Evolutionary conservation across 2,888 invertebrate genomes (phyloP), one percentile per base, ranked within the genome.

Genomic region (Auanema freiburgensis): DNA sequence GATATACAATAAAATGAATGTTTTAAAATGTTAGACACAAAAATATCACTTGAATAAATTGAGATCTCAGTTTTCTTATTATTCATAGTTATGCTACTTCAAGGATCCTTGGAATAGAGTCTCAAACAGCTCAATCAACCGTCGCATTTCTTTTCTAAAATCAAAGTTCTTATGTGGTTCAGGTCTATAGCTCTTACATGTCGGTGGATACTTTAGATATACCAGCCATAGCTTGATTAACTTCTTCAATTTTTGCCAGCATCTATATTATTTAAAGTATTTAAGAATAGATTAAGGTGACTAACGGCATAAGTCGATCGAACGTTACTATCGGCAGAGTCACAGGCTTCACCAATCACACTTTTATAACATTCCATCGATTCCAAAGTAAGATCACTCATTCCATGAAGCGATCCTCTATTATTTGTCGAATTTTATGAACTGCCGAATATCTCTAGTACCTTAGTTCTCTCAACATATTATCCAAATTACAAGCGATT

Each of bases 161-260:
- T 16, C 16, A 53, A 21, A 23, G 18, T 14, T 33, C n/a, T 43
- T 11, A 16, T n/a, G 33, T 14, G 16, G 12, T 41, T 16, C 21
- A 16, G n/a, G 23, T 41, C 42, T 24, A 12, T 16, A n/a, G 21
- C 23, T 18, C 71, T 66, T 53, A 78, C 76, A 81, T 76, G 65
- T 81, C 78, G 18, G 63, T 67, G 8, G 79, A 69, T 23, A 80
- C 53, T 54, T 78, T 77, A 40, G 71, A 65, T 8, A 79, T 67
- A 51, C 72, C 71, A 40, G 66, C 66, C 76, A 81, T 71, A n/a
- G 74, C 65, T 16, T 69, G 69, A 67, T 73, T 79, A 14, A 81
- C 70, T 61, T 81, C 81, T 58, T 81, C 81, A 12, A 79, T 71
- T 65, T 82, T 81, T 2, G 81, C 80, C 40, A 81, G 54, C 74